Conservation (phyloP, 2,113 vertebrate genomes). For the Microcebus murinus region DNA sequence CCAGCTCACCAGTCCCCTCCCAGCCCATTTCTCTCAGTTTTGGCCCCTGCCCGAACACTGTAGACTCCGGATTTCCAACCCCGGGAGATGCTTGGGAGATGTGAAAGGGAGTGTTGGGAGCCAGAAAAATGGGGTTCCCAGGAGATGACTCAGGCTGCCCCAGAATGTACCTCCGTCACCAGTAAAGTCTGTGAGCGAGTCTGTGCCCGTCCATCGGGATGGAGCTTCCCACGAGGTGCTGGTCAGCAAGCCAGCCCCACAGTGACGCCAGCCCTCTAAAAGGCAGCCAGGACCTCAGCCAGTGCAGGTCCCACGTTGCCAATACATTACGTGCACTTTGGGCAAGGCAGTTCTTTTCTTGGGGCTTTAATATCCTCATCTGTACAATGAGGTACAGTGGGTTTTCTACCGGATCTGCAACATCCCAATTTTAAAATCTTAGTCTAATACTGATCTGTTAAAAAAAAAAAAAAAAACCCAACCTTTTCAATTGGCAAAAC, state of each 20-base stretch:
- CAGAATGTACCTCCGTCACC: neutral
- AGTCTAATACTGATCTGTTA: neutral
- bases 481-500: neutral
- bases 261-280: neutral
- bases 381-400: neutral
- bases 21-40: neutral
- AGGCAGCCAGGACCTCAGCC: neutral
- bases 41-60: neutral
- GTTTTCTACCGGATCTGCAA: neutral
- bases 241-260: neutral
- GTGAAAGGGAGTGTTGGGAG: neutral
- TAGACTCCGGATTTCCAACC: neutral
- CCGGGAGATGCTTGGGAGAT: rapidly evolving
- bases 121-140: neutral
- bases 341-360: neutral
- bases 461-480: neutral
- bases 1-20: neutral
- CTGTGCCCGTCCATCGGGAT: neutral
- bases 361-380: neutral
- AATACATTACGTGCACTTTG: neutral
- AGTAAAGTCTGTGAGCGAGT: neutral
- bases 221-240: rapidly evolving
- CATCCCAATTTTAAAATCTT: neutral
- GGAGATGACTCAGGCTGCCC: neutral
- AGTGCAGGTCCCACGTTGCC: neutral